Conservation (phyloP, 2,888 invertebrate genomes). For the Phorcus lineatus region DNA sequence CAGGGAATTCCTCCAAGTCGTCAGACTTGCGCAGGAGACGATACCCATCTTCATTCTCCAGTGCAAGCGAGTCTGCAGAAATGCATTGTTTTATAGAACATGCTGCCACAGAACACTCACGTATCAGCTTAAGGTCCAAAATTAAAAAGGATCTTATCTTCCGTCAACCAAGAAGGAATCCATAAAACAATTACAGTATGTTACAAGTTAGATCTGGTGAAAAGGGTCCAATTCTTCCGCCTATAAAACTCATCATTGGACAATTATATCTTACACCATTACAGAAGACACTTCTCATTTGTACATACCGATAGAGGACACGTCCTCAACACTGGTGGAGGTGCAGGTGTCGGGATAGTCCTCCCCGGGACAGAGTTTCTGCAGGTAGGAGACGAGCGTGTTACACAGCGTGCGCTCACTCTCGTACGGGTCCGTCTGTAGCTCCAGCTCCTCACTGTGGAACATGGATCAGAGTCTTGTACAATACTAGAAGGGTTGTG, state of each 20-base stretch:
- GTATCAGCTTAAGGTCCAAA: too few species aligned
- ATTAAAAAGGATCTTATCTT: too few species aligned
- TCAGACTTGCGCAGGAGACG: slow-evolving; percentile 62
- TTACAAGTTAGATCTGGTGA: neutral
- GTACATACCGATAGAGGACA: too few species aligned
- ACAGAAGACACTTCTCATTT: too few species aligned
- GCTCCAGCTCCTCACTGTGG: slow-evolving; percentile 62
- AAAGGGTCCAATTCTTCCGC: too few species aligned
- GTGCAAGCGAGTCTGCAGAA: slow-evolving; percentile 47
- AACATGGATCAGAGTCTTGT: too few species aligned
- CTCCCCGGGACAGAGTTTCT: slow-evolving; percentile 44
- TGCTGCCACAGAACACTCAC: slow-evolving; percentile 23
- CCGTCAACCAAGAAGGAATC: too few species aligned
- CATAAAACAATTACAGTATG: neutral
- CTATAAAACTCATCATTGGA: too few species aligned
- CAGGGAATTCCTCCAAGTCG: slow-evolving; percentile 53
- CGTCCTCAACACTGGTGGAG: neutral
- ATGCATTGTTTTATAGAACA: slow-evolving; percentile 28
- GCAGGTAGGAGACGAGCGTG: slow-evolving; percentile 66
- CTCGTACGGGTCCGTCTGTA: slow-evolving; percentile 60
- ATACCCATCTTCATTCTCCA: slow-evolving; percentile 66
- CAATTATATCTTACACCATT: too few species aligned
- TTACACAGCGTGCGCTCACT: slow-evolving; percentile 67
- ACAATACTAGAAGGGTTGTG: too few species aligned
- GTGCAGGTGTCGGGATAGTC: neutral